phyloP scores from a whole-genome alignment of 2,113 vertebrate genomes.

The Sciurus niger region DNA sequence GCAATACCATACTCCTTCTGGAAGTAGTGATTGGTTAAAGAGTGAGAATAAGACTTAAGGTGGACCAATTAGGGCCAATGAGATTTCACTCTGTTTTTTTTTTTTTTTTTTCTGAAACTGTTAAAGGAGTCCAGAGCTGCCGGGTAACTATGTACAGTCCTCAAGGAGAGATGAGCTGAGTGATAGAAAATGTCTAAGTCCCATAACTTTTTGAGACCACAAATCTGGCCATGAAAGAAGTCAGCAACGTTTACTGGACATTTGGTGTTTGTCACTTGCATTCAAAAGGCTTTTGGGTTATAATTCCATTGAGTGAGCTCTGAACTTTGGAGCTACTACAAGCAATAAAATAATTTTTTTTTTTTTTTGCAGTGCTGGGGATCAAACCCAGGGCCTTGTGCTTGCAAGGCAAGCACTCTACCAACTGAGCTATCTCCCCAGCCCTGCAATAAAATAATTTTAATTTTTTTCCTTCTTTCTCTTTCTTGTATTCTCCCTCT shows the following conservation, averaged over 20 bases:
- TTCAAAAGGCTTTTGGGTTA: not conserved
- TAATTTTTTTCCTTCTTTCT: not conserved
- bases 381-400: too few relatives aligned
- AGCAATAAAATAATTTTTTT: not conserved
- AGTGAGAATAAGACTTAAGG: not conserved
- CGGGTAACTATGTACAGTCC: not conserved
- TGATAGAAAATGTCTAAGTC: not conserved
- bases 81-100: not conserved
- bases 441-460: not conserved
- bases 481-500: too few relatives aligned
- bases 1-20: not conserved
- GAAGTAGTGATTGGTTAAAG: not conserved
- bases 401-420: too few relatives aligned
- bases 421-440: too few relatives aligned
- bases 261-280: not conserved
- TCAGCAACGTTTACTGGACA: not conserved
- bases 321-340: not conserved
- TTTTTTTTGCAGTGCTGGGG: too few relatives aligned
- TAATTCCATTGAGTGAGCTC: not conserved
- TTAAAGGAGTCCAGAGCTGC: not conserved
- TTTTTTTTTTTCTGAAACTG: not conserved
- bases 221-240: not conserved
- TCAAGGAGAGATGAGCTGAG: not conserved
- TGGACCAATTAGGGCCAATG: not conserved
- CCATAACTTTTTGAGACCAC: not conserved